Conservation (phyloP, 2,113 vertebrate genomes). For the Cinclus cinclus region DNA sequence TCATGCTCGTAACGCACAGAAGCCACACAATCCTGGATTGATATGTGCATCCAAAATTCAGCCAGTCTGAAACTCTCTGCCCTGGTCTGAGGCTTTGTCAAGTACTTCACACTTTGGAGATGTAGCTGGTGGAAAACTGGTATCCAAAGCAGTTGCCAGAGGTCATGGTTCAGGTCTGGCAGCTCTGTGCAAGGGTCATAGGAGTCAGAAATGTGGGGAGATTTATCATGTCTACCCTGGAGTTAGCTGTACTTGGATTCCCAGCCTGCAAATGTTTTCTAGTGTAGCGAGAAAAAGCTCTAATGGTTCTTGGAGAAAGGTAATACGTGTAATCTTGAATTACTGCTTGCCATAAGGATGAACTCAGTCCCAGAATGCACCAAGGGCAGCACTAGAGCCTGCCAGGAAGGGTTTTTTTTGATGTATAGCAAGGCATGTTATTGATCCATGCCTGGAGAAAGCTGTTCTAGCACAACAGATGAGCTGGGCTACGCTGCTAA, state of each 20-base stretch:
- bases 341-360: slow-evolving; percentile 44
- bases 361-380: slow-evolving; percentile 26
- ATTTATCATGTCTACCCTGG: not conserved
- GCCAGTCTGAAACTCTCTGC: not conserved
- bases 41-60: not conserved
- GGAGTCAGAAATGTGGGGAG: not conserved
- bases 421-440: slow-evolving; percentile 35
- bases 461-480: not conserved
- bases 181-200: not conserved
- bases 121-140: not conserved
- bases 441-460: slow-evolving; percentile 41
- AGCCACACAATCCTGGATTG: not conserved
- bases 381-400: not conserved
- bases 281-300: not conserved
- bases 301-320: slow-evolving; percentile 17
- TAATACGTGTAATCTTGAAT: slow-evolving; percentile 34
- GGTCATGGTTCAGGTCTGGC: not conserved
- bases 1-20: not conserved
- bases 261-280: not conserved
- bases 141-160: not conserved
- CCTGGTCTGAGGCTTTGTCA: not conserved
- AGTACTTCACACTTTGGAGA: not conserved
- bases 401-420: slow-evolving; percentile 5
- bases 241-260: not conserved
- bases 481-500: not conserved